phyloP scores from a whole-genome alignment of 1,140 invertebrate species.

The Drosophila varians region DNA sequence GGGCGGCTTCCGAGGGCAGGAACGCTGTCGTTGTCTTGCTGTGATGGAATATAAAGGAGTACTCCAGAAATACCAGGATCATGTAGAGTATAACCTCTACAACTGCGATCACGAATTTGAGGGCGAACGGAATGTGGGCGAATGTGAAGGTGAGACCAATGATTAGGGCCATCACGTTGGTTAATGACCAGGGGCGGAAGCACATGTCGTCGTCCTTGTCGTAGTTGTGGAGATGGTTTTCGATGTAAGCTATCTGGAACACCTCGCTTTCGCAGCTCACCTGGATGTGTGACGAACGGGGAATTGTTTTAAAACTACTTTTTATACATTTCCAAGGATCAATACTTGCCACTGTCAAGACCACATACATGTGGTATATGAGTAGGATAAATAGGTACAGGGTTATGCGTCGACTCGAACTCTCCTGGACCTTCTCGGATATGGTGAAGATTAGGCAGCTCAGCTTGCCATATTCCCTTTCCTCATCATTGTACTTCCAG shows the following conservation, averaged over 20 bases:
- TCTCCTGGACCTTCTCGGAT: slow-evolving; percentile 33
- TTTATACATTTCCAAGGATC: neutral
- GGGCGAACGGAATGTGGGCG: slow-evolving; percentile 91
- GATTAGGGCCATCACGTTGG: slow-evolving; percentile 90
- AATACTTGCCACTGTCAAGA: neutral
- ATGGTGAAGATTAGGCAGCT: slow-evolving; percentile 85
- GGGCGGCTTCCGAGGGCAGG: slow-evolving; percentile 87
- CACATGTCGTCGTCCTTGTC: slow-evolving; percentile 65
- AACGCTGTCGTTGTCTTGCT: slow-evolving; percentile 87
- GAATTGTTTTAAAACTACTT: neutral
- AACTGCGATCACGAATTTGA: slow-evolving; percentile 90
- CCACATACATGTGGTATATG: slow-evolving; percentile 17
- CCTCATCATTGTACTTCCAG: slow-evolving; percentile 82
- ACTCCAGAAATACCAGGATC: slow-evolving; percentile 86
- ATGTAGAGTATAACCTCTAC: slow-evolving; percentile 88
- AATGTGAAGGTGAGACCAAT: slow-evolving; percentile 92
- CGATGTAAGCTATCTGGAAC: slow-evolving; percentile 27
- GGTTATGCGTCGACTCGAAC: slow-evolving; percentile 15
- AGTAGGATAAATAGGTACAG: slow-evolving; percentile 59
- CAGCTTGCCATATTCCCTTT: slow-evolving; percentile 85
- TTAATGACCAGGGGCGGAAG: slow-evolving; percentile 89
- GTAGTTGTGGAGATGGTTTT: slow-evolving; percentile 50
- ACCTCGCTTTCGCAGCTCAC: slow-evolving; percentile 11
- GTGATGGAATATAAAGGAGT: slow-evolving; percentile 84
- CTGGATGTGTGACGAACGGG: slow-evolving; percentile 1